Percentiles rank a stretch among this genome's conserved stretches.
Evolutionary conservation across 1,140 invertebrate genomes (phyloP).

Genomic region (Drosophila jambulina): DNA sequence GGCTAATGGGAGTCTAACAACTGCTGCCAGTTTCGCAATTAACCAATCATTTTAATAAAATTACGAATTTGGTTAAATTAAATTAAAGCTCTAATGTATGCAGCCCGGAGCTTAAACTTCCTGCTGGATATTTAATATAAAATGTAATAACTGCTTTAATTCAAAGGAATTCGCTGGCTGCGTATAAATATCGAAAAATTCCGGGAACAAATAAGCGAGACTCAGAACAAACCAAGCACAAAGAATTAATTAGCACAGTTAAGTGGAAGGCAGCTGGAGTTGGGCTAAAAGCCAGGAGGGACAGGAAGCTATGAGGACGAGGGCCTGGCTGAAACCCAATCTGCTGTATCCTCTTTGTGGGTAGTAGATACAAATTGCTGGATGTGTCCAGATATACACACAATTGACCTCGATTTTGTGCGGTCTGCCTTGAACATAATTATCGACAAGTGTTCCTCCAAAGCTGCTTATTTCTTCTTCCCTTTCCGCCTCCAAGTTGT

Average conservation of each 20-base stretch:
- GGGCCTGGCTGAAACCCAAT: slow-evolving; percentile 34
- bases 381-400: slow-evolving; percentile 31
- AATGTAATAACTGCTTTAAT: slow-evolving; percentile 24
- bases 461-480: slow-evolving; percentile 55
- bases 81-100: slow-evolving; percentile 21
- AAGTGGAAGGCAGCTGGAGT: slow-evolving; percentile 35
- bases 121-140: neutral
- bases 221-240: slow-evolving; percentile 24
- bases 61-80: slow-evolving; percentile 21
- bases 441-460: slow-evolving; percentile 51
- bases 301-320: neutral
- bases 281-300: neutral
- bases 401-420: slow-evolving; percentile 67
- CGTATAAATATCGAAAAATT: slow-evolving; percentile 15
- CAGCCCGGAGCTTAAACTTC: slow-evolving; percentile 7
- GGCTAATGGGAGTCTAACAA: slow-evolving; percentile 30
- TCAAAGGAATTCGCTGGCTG: slow-evolving; percentile 1
- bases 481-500: slow-evolving; percentile 2
- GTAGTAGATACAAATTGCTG: slow-evolving; percentile 25
- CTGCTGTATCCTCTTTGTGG: slow-evolving; percentile 19
- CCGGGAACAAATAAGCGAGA: slow-evolving; percentile 27
- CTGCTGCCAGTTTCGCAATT: slow-evolving; percentile 4
- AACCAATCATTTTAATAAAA: slow-evolving; percentile 33
- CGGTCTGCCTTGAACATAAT: slow-evolving; percentile 68
- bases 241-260: slow-evolving; percentile 60